A percentile compares a stretch with the other conserved stretches of the same genome.
phyloP scores from a whole-genome alignment of 2,797 vertebrate species.

The Geotrypetes seraphini region DNA sequence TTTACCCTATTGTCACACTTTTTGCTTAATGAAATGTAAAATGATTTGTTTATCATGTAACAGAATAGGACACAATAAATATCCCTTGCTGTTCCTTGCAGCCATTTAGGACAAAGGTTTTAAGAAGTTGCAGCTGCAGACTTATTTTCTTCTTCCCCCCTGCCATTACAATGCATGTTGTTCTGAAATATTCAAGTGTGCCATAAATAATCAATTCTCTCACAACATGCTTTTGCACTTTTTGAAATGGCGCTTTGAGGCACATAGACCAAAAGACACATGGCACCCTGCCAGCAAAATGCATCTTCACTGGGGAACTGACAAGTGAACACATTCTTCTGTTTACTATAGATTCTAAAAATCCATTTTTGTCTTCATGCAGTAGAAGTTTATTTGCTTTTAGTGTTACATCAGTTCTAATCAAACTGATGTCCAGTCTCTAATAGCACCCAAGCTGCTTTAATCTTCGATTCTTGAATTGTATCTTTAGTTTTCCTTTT shows the following conservation, averaged over 20 bases:
- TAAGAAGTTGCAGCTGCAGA: slow-evolving; percentile 48
- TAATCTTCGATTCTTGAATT: slow-evolving; percentile 16
- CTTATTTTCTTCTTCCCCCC: slow-evolving; percentile 16
- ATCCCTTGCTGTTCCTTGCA: slow-evolving; percentile 32
- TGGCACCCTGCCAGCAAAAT: slow-evolving; percentile 73
- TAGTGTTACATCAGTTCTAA: slow-evolving; percentile 51
- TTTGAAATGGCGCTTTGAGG: slow-evolving; percentile 77
- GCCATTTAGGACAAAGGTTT: slow-evolving; percentile 46
- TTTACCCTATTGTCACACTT: too few relatives aligned
- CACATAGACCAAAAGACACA: slow-evolving; percentile 80
- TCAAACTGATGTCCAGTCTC: slow-evolving; percentile 44
- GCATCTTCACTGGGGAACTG: slow-evolving; percentile 41
- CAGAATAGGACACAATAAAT: slow-evolving; percentile 37
- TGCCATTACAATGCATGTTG: slow-evolving; percentile 54
- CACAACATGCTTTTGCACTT: slow-evolving; percentile 98
- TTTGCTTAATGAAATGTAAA: too few relatives aligned
- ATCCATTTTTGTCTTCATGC: slow-evolving; percentile 47
- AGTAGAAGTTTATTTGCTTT: slow-evolving; percentile 50
- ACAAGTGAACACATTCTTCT: slow-evolving; percentile 41
- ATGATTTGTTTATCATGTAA: slow-evolving; percentile 29
- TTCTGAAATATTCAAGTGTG: slow-evolving; percentile 66
- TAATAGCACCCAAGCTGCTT: slow-evolving; percentile 43
- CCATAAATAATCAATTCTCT: slow-evolving; percentile 89
- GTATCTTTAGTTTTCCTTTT: slow-evolving; percentile 2
- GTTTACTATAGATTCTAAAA: slow-evolving; percentile 51